Conservation (phyloP, 2,113 vertebrate genomes). For the Micromys minutus region DNA sequence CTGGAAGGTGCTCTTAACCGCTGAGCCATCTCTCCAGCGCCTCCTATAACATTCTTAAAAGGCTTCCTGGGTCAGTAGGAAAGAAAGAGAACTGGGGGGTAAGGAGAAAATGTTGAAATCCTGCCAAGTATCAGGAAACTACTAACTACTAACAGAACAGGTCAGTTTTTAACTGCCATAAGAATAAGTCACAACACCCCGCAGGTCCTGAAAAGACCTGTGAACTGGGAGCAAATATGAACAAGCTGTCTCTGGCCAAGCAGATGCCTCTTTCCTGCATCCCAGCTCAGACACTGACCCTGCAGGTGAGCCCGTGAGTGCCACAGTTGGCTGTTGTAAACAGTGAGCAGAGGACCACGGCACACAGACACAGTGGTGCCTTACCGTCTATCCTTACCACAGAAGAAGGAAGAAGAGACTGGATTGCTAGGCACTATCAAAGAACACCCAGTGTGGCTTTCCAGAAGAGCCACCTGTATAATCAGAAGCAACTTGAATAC, state of each 20-base stretch:
- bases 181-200: background rate
- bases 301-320: background rate
- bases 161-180: background rate
- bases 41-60: background rate
- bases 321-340: background rate
- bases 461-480: background rate
- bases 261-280: background rate
- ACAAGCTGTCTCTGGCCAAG: background rate
- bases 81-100: background rate
- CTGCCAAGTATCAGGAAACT: background rate
- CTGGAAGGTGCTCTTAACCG: too few relatives aligned
- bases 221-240: background rate
- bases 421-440: background rate
- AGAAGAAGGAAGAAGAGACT: background rate
- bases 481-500: background rate
- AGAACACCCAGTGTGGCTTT: background rate
- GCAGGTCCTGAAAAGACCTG: background rate
- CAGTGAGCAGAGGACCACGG: too few relatives aligned
- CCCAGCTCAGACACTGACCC: background rate
- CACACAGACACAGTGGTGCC: background rate
- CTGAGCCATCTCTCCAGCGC: too few relatives aligned
- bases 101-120: background rate
- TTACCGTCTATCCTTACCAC: background rate
- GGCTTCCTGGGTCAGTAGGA: background rate
- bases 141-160: background rate